Base-by-base conservation (phyloP, 2,888 invertebrate species). In the Xestia rhomboidea region DNA sequence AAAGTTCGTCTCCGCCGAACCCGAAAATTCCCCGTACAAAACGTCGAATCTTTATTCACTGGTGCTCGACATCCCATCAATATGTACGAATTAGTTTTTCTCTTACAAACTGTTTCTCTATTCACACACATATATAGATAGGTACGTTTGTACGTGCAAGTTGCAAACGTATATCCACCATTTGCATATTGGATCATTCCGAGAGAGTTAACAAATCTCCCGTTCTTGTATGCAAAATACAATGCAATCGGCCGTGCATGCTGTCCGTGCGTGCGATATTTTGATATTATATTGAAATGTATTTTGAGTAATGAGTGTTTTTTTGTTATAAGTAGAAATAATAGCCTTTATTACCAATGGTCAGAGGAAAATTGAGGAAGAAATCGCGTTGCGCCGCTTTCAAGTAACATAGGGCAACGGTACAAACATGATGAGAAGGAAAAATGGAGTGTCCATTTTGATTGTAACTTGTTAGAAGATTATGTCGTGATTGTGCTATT, bases 121-220 rank as follows among this genome's bases (percentile, higher is more conserved):
- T 86, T 76, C 81, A 67, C 73, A 75, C 15, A 57, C 30, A 18
- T 18, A 62, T 5, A n/a, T 2, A 27, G 15, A 57, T 72, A 71
- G 38, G 24, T 66, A 46, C 24, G 30, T 38, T 44, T 63, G 67
- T 71, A 66, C 77, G 69, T 74, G 79, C 60, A 82, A 67, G 64
- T 77, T 75, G 54, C 75, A 70, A 85, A 70, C 70, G 76, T 83
- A 77, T 83, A 83, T 85, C 79, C 88, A 88, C 87, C 62, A 85
- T 85, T 88, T 91, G 89, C 92, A 92, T 91, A 92, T 92, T 90
- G 90, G 89, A 92, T 92, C 90, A 92, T 92, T 92, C 89, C 91
- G 84, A 84, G 85, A 88, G 90, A 89, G 90, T 91, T 90, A 89
- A 89, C 91, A 92, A 91, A 92, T 90, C 89, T 90, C 84, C 73